Conservation (phyloP, 2,113 vertebrate genomes). For the Vulpes ferrilata region DNA sequence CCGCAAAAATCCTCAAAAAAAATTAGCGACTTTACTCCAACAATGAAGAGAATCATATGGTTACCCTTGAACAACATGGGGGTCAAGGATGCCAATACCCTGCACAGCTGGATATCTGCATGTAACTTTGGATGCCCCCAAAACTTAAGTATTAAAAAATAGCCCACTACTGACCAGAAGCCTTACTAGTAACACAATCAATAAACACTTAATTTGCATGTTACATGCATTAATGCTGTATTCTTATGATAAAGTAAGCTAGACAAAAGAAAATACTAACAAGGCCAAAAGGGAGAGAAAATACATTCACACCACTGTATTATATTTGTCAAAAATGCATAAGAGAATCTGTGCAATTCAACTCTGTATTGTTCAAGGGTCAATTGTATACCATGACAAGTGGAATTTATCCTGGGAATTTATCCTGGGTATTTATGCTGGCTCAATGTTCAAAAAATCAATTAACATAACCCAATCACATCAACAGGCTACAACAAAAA, state of each 20-base stretch:
- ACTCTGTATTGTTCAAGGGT: not conserved
- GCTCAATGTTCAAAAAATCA: not conserved
- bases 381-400: not conserved
- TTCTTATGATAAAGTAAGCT: not conserved
- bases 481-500: not conserved
- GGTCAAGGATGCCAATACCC: not conserved
- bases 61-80: not conserved
- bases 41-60: not conserved
- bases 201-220: not conserved
- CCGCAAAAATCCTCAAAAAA: not conserved
- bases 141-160: not conserved
- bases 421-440: not conserved
- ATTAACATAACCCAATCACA: not conserved
- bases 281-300: not conserved
- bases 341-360: not conserved
- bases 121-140: not conserved
- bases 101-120: not conserved
- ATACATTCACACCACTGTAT: not conserved
- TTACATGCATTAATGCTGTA: not conserved
- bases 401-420: not conserved
- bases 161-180: not conserved
- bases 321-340: not conserved
- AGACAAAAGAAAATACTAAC: not conserved
- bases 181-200: not conserved
- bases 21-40: not conserved